These are phyloP conservation scores for Metopia argyrocephala DNA, from an alignment of 2,888 invertebrate species.

Conservation along the genomic window DNA sequence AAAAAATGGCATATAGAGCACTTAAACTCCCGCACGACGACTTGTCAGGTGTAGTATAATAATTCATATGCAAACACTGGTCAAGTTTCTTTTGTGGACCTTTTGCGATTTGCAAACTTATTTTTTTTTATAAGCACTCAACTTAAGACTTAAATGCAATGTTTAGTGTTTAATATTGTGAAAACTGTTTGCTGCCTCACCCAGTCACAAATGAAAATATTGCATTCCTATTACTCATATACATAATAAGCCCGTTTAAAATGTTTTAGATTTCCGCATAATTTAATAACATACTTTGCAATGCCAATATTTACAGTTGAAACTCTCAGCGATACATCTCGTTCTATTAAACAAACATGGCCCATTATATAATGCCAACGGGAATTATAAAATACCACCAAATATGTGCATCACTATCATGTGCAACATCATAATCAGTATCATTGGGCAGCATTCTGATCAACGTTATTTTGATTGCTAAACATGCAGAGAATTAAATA, in stretches of 20 bases:
- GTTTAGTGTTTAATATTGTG: no score
- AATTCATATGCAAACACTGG: no score
- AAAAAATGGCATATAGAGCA: no score
- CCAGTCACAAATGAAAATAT: no score
- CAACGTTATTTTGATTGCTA: slow-evolving; percentile 45
- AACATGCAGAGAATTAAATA: slow-evolving; percentile 32
- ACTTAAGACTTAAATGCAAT: no score
- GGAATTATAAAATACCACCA: background rate
- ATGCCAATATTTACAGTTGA: background rate
- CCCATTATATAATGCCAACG: background rate
- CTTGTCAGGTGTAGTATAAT: no score
- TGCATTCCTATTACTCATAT: background rate
- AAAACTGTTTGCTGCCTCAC: no score
- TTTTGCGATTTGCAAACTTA: no score
- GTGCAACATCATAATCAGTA: background rate
- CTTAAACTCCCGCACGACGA: no score
- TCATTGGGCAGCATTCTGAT: slow-evolving; percentile 16
- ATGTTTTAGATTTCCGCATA: background rate
- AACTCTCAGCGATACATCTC: background rate
- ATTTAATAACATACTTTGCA: background rate
- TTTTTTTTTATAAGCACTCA: no score
- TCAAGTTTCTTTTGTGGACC: no score
- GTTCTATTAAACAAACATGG: background rate
- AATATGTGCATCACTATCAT: slow-evolving; percentile 27
- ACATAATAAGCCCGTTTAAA: background rate